Evolutionary conservation across 2,113 vertebrate species (phyloP), one percentile per base, ranked within the genome.

Genomic region (Channa maculata): DNA sequence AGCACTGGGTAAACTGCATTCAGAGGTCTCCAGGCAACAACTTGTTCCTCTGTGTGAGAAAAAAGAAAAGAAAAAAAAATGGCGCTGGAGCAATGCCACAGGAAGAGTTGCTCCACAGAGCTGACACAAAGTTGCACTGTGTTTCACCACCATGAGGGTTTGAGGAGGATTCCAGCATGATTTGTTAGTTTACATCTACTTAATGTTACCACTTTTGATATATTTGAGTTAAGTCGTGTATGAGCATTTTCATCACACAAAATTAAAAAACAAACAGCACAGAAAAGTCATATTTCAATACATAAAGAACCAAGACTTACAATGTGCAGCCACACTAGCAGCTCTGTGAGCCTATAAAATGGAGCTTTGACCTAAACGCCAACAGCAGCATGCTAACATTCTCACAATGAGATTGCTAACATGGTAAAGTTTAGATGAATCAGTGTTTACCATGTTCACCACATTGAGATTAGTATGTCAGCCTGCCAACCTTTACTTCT

Each of bases 161-260:
- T 34, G 50, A 75, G 79, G 69, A 78, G n/a, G 45, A 52, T 69
- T 85, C 82, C 77, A 88, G 86, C 87, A 75, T 76, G 75, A 72
- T 66, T 64, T 13, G 0, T 65, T 12, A 15, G 45, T 69, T 58
- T 58, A 54, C 53, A 24, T 24, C 24, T 24, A 24, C 24, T 24
- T 24, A 24, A 24, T 24, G 24, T 24, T 24, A 24, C 24, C 24
- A 1, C 24, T 24, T 24, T 24, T 24, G 24, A 24, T 24, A 24
- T 24, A 24, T 24, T 24, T 24, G 24, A 24, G 24, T 24, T 24
- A 24, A 24, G 24, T 24, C 24, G 1, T 24, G 24, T 24, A 24
- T 24, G 24, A 24, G 24, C 24, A 24, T 24, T 24, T 24, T 24
- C 24, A 24, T 24, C 24, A 24, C 24, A 24, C 24, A 24, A 24